A percentile compares a stretch with the other conserved stretches of the same genome.
Conservation (phyloP, 2,797 vertebrate genomes). For the Anguilla pacifica region DNA sequence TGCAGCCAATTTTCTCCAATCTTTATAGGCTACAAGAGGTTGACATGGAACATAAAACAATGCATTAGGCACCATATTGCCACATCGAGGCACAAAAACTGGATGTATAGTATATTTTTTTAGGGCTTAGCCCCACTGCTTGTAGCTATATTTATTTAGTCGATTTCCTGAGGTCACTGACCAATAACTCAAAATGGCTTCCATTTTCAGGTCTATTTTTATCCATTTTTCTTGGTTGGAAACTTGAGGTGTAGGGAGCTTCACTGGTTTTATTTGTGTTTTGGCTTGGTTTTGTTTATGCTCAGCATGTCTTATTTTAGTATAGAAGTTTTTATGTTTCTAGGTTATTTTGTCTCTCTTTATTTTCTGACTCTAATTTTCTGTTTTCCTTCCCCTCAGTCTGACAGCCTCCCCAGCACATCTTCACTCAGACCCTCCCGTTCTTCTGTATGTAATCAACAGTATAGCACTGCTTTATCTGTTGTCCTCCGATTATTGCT, state of each 20-base stretch:
- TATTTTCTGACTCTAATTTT: neutral
- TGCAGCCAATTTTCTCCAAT: too few relatives aligned
- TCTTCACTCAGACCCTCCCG: conserved; percentile 72
- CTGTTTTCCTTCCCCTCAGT: conserved; percentile 51
- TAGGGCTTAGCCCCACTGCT: neutral
- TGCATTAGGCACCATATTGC: too few relatives aligned
- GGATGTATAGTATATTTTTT: too few relatives aligned
- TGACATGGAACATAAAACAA: too few relatives aligned
- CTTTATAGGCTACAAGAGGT: too few relatives aligned
- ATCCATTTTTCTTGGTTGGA: neutral
- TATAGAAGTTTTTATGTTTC: neutral
- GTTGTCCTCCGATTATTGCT: neutral
- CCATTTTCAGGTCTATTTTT: neutral
- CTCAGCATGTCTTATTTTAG: conserved; percentile 12
- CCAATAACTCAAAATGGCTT: neutral
- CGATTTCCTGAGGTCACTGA: neutral
- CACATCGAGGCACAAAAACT: too few relatives aligned
- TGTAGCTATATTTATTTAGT: neutral
- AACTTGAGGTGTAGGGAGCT: neutral
- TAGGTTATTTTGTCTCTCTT: neutral
- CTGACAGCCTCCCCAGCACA: conserved; percentile 64
- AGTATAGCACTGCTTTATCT: neutral
- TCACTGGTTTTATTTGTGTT: neutral
- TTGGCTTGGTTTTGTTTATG: conserved; percentile 19
- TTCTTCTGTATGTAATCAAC: conserved; percentile 78